Base-by-base conservation (phyloP, 2,113 vertebrate species). In the Probosciger aterrimus region DNA sequence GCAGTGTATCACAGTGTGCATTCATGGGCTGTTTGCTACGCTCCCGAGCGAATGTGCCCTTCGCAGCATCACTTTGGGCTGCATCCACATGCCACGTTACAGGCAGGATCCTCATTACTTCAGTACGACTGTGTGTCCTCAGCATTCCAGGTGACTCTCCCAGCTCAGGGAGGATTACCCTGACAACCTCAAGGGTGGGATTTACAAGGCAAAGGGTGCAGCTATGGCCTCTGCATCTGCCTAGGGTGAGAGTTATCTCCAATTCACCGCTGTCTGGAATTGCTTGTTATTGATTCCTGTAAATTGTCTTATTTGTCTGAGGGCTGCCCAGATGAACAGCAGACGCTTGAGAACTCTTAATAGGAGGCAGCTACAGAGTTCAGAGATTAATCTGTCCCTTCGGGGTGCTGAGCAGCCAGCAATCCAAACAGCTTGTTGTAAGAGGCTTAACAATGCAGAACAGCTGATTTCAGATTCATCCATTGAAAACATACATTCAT, bases 371-470 rank as follows among this genome's bases (percentile, higher is more conserved):
- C 90, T 85, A 88, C 84, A 86, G 92, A 87, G 92, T 96, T 96
- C 96, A 97, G 95, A 96, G 95, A 95, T 97, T 95, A 96, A 96
- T 95, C 92, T 94, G 82, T 94, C 90, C 96, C 91, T 96, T 96
- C 92, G 86, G 92, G 94, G 92, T 91, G 90, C 94, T 95, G 95
- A 96, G 93, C 92, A 96, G 91, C 78, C 94, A 92, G 91, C 73
- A 92, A 92, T 87, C 88, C 94, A 96, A 95, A 93, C 80, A 94
- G 92, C 92, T 96, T 94, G 94, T 94, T 93, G 87, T 71, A 93
- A 93, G 92, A 68, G 93, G 69, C 88, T 94, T 95, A 97, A 91
- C 93, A 95, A 94, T 94, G 79, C 82, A 90, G 95, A 95, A 93
- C 94, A 97, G 93, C 95, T 95, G 86, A 96, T 97, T 97, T 95